These are phyloP conservation scores for Ctena decussata DNA, from an alignment of 2,888 invertebrate genomes.

Conservation along the genomic window DNA sequence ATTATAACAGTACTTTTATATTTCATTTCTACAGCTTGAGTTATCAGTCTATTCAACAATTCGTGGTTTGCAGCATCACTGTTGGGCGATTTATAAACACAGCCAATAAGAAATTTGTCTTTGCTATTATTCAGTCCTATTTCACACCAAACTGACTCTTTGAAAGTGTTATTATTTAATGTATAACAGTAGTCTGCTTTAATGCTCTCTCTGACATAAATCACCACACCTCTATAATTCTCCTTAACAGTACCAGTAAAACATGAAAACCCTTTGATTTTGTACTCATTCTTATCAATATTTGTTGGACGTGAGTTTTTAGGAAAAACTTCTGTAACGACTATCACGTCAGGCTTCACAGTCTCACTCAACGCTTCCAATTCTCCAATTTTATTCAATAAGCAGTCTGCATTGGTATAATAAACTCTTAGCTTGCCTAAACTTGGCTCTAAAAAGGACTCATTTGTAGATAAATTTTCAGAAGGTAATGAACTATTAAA, in stretches of 20 bases:
- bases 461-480: background rate
- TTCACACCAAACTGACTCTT: background rate
- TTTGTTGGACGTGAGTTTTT: background rate
- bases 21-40: too few species aligned
- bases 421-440: background rate
- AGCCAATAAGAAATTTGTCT: too few species aligned
- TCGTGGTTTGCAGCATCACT: too few species aligned
- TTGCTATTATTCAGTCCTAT: background rate
- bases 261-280: background rate
- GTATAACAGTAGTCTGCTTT: conserved; percentile 1
- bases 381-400: too few species aligned
- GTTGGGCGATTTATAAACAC: too few species aligned
- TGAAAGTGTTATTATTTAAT: background rate
- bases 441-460: background rate
- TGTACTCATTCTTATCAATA: background rate
- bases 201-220: conserved; percentile 14
- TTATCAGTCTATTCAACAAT: too few species aligned
- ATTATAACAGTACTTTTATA: too few species aligned
- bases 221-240: background rate
- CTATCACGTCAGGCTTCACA: background rate
- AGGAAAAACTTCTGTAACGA: background rate
- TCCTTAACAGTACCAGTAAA: background rate
- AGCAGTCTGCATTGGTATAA: too few species aligned
- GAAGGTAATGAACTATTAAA: background rate
- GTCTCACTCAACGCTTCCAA: background rate